phyloP scores from a whole-genome alignment of 1,140 invertebrate species.

The Sipha flava region DNA sequence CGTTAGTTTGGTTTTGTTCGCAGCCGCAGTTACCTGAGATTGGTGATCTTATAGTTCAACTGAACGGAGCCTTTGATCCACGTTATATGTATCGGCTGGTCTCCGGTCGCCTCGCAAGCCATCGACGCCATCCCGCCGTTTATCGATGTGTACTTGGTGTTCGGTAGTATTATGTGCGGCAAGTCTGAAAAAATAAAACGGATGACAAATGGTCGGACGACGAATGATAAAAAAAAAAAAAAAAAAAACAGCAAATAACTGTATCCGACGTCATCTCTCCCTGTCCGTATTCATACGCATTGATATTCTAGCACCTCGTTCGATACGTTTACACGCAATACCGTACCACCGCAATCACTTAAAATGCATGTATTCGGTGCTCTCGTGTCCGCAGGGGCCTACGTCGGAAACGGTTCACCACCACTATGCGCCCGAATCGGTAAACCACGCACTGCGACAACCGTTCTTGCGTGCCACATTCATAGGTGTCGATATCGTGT shows the following conservation, averaged over 20 bases:
- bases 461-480: too few species aligned
- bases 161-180: conserved; percentile 45
- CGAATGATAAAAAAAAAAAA: background rate
- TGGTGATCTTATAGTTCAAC: conserved; percentile 45
- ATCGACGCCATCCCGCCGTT: conserved; percentile 48
- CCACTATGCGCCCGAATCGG: too few species aligned
- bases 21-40: background rate
- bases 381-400: too few species aligned
- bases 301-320: background rate
- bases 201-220: background rate
- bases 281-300: background rate
- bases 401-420: too few species aligned
- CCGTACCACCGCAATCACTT: too few species aligned
- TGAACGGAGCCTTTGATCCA: conserved; percentile 49
- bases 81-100: conserved; percentile 52
- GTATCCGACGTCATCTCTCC: background rate
- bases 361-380: too few species aligned
- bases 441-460: too few species aligned
- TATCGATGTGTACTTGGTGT: conserved; percentile 46
- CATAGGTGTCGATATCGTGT: too few species aligned
- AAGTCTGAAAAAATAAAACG: conserved; percentile 41
- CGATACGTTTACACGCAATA: too few species aligned
- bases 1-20: too few species aligned
- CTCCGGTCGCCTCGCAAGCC: conserved; percentile 54
- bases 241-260: background rate